Percentiles rank a stretch among this genome's conserved stretches.
Conservation (phyloP, 1,140 invertebrate species). For the Danaus melanippus region DNA sequence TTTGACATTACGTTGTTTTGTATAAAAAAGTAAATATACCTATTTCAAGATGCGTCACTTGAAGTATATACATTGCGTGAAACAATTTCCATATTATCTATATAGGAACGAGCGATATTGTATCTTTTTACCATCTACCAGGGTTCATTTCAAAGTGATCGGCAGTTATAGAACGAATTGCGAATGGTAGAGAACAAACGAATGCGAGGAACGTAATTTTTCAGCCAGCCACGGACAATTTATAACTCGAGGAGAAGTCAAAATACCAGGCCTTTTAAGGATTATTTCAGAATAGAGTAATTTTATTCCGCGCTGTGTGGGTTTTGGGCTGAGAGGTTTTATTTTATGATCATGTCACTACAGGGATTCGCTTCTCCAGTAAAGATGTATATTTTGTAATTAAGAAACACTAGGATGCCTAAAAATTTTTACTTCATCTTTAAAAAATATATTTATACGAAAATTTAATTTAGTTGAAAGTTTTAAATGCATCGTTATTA, state of each 20-base stretch:
- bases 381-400: too few relatives aligned
- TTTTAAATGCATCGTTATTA: too few relatives aligned
- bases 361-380: too few relatives aligned
- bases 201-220: constrained; percentile 37
- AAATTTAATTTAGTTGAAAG: too few relatives aligned
- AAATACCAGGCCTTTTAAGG: constrained; percentile 25
- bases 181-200: constrained; percentile 33
- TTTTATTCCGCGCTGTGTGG: constrained; percentile 12
- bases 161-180: constrained; percentile 14
- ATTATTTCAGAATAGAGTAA: constrained; percentile 21
- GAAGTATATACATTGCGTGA: constrained; percentile 10
- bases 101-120: background rate
- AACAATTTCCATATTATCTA: constrained; percentile 13
- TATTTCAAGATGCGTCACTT: constrained; percentile 10
- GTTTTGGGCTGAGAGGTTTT: constrained; percentile 7
- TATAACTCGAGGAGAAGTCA: constrained; percentile 32
- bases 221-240: constrained; percentile 39
- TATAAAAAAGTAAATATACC: constrained; percentile 8
- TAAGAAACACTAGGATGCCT: too few relatives aligned
- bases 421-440: too few relatives aligned
- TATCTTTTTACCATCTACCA: constrained; percentile 2
- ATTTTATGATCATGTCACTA: constrained; percentile 6
- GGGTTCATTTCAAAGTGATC: constrained; percentile 5
- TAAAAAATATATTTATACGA: too few relatives aligned
- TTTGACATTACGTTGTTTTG: background rate